Evolutionary conservation across 2,888 invertebrate genomes (phyloP).

Genomic region (Chaitophorus viminalis): DNA sequence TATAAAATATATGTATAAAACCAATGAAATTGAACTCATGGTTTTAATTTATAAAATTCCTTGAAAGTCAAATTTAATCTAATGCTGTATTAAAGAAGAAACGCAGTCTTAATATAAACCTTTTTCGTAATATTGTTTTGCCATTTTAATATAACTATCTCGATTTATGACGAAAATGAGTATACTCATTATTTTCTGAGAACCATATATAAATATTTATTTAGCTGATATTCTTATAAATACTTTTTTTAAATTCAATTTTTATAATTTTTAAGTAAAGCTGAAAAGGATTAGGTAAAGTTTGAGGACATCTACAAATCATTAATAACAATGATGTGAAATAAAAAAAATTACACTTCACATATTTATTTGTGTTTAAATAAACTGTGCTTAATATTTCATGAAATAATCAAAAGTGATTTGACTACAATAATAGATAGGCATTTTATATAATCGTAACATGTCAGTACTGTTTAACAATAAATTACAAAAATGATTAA

Average conservation of each 20-base stretch:
- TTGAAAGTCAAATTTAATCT: background rate
- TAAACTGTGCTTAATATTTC: constrained; percentile 5
- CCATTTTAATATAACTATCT: background rate
- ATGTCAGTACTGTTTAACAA: background rate
- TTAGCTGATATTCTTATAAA: background rate
- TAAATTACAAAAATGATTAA: constrained; percentile 2
- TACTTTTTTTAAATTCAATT: background rate
- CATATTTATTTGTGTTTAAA: constrained; percentile 41
- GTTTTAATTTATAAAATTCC: too few species aligned
- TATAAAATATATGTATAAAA: too few species aligned
- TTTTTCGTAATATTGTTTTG: background rate
- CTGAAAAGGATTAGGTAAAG: constrained; percentile 1
- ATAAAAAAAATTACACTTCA: constrained; percentile 27
- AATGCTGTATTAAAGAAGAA: background rate
- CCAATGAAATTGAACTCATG: too few species aligned
- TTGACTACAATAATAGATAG: constrained; percentile 17
- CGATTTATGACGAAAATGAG: background rate
- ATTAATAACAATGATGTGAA: background rate
- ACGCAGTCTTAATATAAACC: background rate
- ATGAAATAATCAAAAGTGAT: constrained; percentile 31
- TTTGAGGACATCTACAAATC: background rate
- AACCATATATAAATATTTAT: background rate
- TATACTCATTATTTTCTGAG: background rate
- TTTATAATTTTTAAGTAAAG: background rate
- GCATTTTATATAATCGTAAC: background rate